A percentile compares a stretch with the other conserved stretches of the same genome.
Evolutionary conservation across 2,888 invertebrate genomes (phyloP).

Genomic region (Quadriops clusia): DNA sequence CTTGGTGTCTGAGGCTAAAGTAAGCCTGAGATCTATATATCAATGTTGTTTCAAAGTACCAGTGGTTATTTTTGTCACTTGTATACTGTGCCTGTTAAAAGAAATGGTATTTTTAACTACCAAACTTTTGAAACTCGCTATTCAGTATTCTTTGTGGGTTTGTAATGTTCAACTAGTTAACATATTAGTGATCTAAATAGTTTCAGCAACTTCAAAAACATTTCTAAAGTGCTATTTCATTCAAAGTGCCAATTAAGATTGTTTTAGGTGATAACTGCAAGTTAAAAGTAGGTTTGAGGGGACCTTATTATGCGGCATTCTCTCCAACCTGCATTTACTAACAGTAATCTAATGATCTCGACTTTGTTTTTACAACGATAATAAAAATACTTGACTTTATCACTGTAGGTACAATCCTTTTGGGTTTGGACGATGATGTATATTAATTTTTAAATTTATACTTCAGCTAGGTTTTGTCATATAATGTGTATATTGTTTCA

Average conservation of each 20-base stretch:
- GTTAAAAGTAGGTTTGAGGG: conserved; percentile 13
- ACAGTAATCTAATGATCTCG: conserved; percentile 32
- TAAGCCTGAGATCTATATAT: conserved; percentile 24
- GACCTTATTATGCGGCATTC: conserved; percentile 6
- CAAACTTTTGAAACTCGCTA: conserved; percentile 28
- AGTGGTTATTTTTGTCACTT: conserved; percentile 22
- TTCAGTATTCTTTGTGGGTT: conserved; percentile 34
- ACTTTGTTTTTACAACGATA: conserved; percentile 33
- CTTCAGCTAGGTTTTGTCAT: conserved; percentile 24
- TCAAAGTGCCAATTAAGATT: conserved; percentile 38
- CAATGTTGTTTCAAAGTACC: conserved; percentile 31
- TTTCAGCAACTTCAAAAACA: conserved; percentile 22
- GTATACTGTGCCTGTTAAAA: conserved; percentile 35
- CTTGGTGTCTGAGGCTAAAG: conserved; percentile 23
- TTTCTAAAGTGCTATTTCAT: conserved; percentile 35
- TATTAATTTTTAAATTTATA: conserved; percentile 16
- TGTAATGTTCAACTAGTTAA: conserved; percentile 15
- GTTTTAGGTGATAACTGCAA: conserved; percentile 24
- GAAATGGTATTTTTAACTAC: conserved; percentile 28
- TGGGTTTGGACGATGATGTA: conserved; percentile 21
- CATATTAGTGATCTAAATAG: conserved; percentile 19
- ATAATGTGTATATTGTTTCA: conserved; percentile 36
- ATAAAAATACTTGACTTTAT: conserved; percentile 18
- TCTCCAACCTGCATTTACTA: conserved; percentile 14
- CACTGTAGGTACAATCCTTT: conserved; percentile 14